Evolutionary conservation across 1,140 invertebrate species (phyloP), one percentile per base, ranked within the genome.

Genomic region (Agrypnia vestita): DNA sequence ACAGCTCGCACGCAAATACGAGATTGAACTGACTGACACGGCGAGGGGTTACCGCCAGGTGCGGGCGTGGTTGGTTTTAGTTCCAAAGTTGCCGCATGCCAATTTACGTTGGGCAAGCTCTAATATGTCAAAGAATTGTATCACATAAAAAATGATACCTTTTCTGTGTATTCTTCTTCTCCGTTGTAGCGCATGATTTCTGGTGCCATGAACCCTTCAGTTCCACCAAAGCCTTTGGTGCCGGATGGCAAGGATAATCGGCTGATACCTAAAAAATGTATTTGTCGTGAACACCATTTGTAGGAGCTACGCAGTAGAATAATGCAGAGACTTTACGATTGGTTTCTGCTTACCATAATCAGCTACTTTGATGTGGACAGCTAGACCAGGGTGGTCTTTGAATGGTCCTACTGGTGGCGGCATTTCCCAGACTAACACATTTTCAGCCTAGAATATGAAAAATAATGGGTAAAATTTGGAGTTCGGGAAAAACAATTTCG

Each of bases 111-210:
- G n/a, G n/a, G n/a, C n/a, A n/a, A n/a, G n/a, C n/a, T n/a, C n/a
- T 12, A 13, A 76, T 71, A 73, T 47, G 84, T 59, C n/a, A 9
- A 19, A 53, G 47, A 8, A 43, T 43, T 51, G 11, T 51, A 69
- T 21, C 15, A 43, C 56, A 44, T 44, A 47, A 12, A 25, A 10
- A 51, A 44, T 51, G 44, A 43, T 82, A 95, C 95, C 91, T 99
- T 99, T 86, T 99, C 97, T 0, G 97, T 99, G 84, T 99, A 99
- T 84, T 98, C 98, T 87, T 99, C 97, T 87, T 99, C 98, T 0
- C 98, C 98, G 87, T 99, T 99, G 87, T 97, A 98, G 64, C 96
- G 92, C 89, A 99, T 97, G 79, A 99, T 99, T 90, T 99, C 98
- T 0, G 98, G 98, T 11, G 98, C 98, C 96, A 99, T 99, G 86